Evolutionary conservation across 1,140 invertebrate genomes (phyloP).

Genomic region (Meloidogyne floridensis): DNA sequence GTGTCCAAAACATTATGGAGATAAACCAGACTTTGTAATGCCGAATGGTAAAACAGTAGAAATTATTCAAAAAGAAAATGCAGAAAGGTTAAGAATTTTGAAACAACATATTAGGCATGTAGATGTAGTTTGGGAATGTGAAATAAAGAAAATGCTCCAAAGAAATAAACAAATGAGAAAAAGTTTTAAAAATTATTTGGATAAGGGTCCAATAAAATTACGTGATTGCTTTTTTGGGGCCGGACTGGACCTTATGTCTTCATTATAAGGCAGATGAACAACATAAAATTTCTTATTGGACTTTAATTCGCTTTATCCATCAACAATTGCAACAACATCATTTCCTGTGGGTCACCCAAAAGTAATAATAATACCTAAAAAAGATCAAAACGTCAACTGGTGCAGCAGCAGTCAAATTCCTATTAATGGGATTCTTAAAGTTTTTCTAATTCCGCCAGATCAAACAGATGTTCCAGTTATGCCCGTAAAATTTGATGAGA

Average conservation of each 20-base stretch:
- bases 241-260: conserved; percentile 12
- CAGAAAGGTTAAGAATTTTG: neutral
- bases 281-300: neutral
- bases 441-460: too few relatives aligned
- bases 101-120: neutral
- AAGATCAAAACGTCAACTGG: too few relatives aligned
- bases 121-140: conserved; percentile 14
- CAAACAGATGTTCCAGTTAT: too few relatives aligned
- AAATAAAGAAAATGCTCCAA: neutral
- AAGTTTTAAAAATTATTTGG: neutral
- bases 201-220: neutral
- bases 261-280: conserved; percentile 8
- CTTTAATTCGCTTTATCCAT: neutral
- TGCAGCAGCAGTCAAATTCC: too few relatives aligned
- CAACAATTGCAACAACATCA: conserved; percentile 5
- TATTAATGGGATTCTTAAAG: too few relatives aligned
- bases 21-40: too few relatives aligned
- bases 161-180: conserved; percentile 5
- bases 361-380: too few relatives aligned
- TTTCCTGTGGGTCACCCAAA: too few relatives aligned
- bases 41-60: too few relatives aligned
- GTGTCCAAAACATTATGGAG: too few relatives aligned
- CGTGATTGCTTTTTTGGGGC: conserved; percentile 21
- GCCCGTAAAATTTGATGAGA: too few relatives aligned
- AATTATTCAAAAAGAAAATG: too few relatives aligned